Evolutionary conservation across 2,797 vertebrate genomes (phyloP), one percentile per base, ranked within the genome.

Genomic region (Sebastes diploproa): DNA sequence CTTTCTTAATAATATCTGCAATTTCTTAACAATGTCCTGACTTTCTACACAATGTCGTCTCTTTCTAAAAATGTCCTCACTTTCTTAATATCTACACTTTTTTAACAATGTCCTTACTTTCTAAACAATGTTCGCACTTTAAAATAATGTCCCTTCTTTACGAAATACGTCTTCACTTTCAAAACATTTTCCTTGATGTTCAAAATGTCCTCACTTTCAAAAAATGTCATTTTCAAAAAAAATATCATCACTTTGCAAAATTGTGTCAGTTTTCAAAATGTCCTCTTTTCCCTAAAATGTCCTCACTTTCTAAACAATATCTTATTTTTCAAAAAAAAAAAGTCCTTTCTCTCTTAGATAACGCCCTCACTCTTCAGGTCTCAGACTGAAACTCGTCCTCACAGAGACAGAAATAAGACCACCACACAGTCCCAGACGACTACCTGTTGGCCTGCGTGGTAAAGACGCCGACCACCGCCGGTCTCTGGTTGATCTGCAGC

Each of bases 381-480:
- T 9, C 2, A 30, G 4, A 13, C 6, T 29, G 25, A 30, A 0
- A 50, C n/a, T 9, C 14, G 30, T 22, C 46, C 54, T 20, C 55
- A 25, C n/a, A 23, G 4, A 18, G 64, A 75, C 2, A 25, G 4
- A 50, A 3, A 2, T 52, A 54, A 54, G 27, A 60, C 58, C 2
- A 25, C 34, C 62, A 32, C 20, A 30, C 5, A 2, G 25, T 3
- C 12, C 34, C 34, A 0, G 27, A 4, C 1, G 10, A 46, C 22
- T 68, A 98, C 98, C 98, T 99, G 96, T 99, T 99, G 76, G 96
- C 95, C 91, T 99, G 98, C 0, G 98, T 99, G 86, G 98, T 99
- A 87, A 99, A 99, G n/a, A 99, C 96, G 0, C 97, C 98, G 0
- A 99, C 94, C 72, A 99, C 97, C 0, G 95, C 96, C 0, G 97